Percentiles rank a stretch among this genome's conserved stretches.
These are phyloP conservation scores for Synanthedon tipuliformis DNA, from an alignment of 2,888 invertebrate genomes.

Conservation along the genomic window DNA sequence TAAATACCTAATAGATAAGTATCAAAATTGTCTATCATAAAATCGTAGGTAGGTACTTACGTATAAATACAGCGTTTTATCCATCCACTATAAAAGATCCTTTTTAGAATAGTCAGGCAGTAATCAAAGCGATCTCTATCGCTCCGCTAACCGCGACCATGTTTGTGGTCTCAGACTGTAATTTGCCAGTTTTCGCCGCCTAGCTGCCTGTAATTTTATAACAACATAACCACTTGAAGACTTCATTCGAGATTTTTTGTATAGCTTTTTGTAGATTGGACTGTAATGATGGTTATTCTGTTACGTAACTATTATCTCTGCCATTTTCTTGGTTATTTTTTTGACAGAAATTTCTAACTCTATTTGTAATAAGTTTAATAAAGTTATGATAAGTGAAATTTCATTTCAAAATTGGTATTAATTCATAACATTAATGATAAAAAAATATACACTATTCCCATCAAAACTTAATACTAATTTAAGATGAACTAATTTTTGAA, in stretches of 20 bases:
- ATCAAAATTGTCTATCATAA: no score
- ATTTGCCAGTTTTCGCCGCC: constrained; percentile 62
- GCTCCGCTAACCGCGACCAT: constrained; percentile 32
- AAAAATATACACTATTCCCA: no score
- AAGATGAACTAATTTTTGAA: no score
- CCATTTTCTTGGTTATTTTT: neutral
- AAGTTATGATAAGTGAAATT: no score
- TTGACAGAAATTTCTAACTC: no score
- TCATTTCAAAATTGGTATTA: no score
- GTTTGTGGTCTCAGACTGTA: constrained; percentile 50
- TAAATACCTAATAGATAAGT: no score
- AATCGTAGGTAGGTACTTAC: no score
- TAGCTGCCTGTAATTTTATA: constrained; percentile 58
- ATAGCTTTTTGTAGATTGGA: constrained; percentile 20
- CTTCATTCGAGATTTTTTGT: constrained; percentile 43
- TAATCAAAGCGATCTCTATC: constrained; percentile 49
- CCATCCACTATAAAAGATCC: constrained; percentile 27
- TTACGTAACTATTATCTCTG: constrained; percentile 20
- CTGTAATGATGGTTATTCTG: constrained; percentile 31
- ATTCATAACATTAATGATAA: no score
- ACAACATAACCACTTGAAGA: constrained; percentile 45
- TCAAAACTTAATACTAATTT: no score
- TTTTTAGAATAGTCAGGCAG: constrained; percentile 35
- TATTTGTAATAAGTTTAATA: no score
- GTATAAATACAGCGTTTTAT: neutral